Evolutionary conservation across 2,888 invertebrate genomes (phyloP), one percentile per base, ranked within the genome.

Genomic region (Tuberolachnus salignus): DNA sequence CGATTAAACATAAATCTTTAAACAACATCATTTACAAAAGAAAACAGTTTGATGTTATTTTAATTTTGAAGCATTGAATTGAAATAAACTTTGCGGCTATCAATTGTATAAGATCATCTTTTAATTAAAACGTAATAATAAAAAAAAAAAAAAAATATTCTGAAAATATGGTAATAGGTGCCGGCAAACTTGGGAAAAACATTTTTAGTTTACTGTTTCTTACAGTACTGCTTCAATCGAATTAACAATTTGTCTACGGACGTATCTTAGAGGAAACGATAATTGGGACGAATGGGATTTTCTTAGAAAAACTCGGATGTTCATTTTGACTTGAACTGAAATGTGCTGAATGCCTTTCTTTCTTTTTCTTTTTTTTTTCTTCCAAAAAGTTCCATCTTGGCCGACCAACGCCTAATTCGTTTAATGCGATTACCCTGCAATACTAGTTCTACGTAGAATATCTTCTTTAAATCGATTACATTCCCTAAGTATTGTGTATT

Each of bases 381-480:
- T 16, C 42, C 21, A 16, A 42, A 19, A 23, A 23, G 23, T 14
- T 11, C 19, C 63, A 6, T 23, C 73, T 51, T 63, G 51, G 16
- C 63, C 73, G 3, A 42, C 42, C 73, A 23, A 73, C 51, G 51
- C 21, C 73, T 73, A 73, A 73, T 63, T 73, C 63, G 51, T 51
- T 63, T 73, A 63, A 73, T 21, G 16, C 63, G 21, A 73, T 63
- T 73, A 51, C 26, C 6, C 3, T n/a, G 21, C 63, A 63, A 73
- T 42, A 51, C 16, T 42, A 73, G 61, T 63, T 73, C 61, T 53
- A 63, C 51, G 34, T 6, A 42, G 13, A n/a, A 16, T 11, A 63
- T 73, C 49, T 73, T 8, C 61, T 63, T 51, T 73, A 73, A 73
- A 73, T 73, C 63, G 42, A 73, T 73, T 73, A 21, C 8, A 23